Evolutionary conservation across 2,888 invertebrate species (phyloP).

Genomic region (Dendrolimus pini): DNA sequence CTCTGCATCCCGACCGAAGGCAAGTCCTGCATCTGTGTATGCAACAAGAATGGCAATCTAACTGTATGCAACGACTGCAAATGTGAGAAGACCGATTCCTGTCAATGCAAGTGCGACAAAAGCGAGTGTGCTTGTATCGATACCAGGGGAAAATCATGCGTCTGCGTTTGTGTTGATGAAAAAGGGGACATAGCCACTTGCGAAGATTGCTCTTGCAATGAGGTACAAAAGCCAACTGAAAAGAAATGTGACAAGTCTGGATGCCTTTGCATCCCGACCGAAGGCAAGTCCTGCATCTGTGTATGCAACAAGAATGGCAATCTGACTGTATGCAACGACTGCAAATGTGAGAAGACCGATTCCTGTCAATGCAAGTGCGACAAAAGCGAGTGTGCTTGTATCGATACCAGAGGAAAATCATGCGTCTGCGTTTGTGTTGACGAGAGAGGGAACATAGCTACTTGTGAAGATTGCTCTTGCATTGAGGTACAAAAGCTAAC

Average conservation of each 20-base stretch:
- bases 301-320: constrained; percentile 19
- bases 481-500: background rate
- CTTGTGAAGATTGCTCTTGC: constrained; percentile 4
- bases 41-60: constrained; percentile 19
- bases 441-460: constrained; percentile 15
- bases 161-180: constrained; percentile 27
- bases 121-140: constrained; percentile 32
- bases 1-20: constrained; percentile 23
- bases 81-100: constrained; percentile 17
- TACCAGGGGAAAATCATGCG: constrained; percentile 20
- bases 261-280: constrained; percentile 25
- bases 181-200: constrained; percentile 12
- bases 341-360: constrained; percentile 20
- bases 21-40: constrained; percentile 26
- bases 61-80: constrained; percentile 23
- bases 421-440: constrained; percentile 28
- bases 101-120: constrained; percentile 4
- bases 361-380: background rate
- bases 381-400: constrained; percentile 31
- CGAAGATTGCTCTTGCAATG: constrained; percentile 1
- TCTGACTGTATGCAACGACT: constrained; percentile 22
- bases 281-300: constrained; percentile 27
- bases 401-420: constrained; percentile 21
- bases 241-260: constrained; percentile 25
- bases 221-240: background rate